phyloP scores from a whole-genome alignment of 2,113 vertebrate species.

The Nettapus auritus region DNA sequence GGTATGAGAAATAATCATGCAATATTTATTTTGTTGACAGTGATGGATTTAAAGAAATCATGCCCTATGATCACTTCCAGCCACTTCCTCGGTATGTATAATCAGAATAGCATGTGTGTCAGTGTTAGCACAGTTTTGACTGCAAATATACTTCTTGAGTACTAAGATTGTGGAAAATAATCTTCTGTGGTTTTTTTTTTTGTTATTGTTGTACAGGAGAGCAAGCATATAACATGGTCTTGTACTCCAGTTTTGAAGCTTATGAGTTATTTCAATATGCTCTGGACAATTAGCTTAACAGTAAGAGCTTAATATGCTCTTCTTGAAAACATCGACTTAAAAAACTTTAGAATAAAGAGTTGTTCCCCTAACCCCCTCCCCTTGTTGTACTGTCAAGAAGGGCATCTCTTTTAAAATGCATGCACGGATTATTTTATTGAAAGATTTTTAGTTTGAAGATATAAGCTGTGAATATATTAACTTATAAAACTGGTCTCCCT shows the following conservation, averaged over 20 bases:
- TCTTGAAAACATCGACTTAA: background rate
- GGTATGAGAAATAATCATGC: conserved; percentile 21
- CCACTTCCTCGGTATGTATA: conserved; percentile 91
- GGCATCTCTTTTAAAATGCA: background rate
- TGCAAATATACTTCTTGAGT: background rate
- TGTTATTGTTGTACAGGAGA: background rate
- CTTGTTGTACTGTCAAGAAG: background rate
- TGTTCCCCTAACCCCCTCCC: background rate
- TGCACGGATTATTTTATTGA: background rate
- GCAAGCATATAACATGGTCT: background rate
- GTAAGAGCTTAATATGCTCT: background rate
- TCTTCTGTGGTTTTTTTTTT: background rate
- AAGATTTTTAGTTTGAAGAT: background rate
- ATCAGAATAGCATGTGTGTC: background rate
- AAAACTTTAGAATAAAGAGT: background rate
- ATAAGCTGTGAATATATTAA: background rate
- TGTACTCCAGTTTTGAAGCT: background rate
- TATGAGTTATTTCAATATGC: background rate
- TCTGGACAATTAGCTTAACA: background rate
- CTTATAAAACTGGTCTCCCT: background rate
- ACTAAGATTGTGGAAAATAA: background rate
- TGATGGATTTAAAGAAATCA: conserved; percentile 96
- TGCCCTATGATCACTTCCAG: conserved; percentile 96
- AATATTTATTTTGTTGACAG: conserved; percentile 76
- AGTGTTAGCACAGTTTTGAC: background rate